Evolutionary conservation across 2,113 vertebrate genomes (phyloP), one percentile per base, ranked within the genome.

Genomic region (Podiceps cristatus): DNA sequence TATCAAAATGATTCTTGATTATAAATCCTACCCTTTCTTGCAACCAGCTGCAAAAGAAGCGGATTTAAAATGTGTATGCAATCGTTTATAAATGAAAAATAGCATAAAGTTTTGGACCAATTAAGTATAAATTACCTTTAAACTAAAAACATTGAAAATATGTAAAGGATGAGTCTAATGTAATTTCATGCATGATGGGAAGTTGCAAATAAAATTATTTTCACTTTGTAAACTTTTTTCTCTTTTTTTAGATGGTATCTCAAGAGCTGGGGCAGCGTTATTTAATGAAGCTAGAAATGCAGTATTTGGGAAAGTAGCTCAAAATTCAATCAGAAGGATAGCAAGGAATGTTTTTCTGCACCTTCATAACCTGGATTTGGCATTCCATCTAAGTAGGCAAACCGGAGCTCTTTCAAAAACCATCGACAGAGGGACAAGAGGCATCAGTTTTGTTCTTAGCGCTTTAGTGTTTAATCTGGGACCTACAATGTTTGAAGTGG

Each of bases 261-360:
- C 99, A 20, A 98, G 99, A 97, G 98, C 99, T 1, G 98, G 99
- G 69, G 96, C 99, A 27, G 99, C 99, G 1, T 96, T 99, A 94
- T 99, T 99, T 98, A 99, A 99, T 79, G 99, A 99, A 98, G 98
- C 99, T 47, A 98, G 99, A 97, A 99, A 99, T 94, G 99, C 99
- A 29, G 99, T 99, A 35, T 99, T 99, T 87, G 99, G 99, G 90
- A 99, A 99, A 88, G 99, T 99, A 96, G 99, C 99, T 78, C 99
- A 99, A 97, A 99, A 98, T 97, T 99, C 99, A 76, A 99, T 99
- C 96, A 97, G 99, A 58, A 99, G 99, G 95, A 99, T 99, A 88
- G 99, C 99, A 58, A 99, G 97, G 96, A 99, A 99, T 28, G 99
- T 99, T 90, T 99, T 99, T 90, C 98, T 99, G 37, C 99, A 99